Base-by-base conservation (phyloP, 92 coral and sea anemone species). In the Palythoa heliodiscus region DNA sequence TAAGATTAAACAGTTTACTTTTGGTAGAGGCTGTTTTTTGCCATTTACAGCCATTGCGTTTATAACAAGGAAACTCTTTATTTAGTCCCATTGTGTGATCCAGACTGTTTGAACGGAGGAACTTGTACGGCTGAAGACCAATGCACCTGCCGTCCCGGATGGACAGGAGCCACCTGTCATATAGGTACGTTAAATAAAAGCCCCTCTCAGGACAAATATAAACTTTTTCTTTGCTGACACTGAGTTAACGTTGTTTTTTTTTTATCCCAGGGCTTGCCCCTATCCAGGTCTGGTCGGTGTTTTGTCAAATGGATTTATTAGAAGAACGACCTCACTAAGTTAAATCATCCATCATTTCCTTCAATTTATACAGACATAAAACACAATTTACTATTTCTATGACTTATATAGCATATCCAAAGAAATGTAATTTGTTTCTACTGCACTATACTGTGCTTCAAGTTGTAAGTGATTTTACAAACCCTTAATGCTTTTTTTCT, bases 81-180 rank as follows among this genome's bases (percentile, higher is more conserved):
- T 23, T 23, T 80, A 90, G 93, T 57, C 12, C 79, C 87, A 5
- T 17, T 68, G 11, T 90, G 93, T 69, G 93, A 90, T 67, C 93
- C 93, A 37, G 93, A 83, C 47, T 90, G 93, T 83, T 63, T 90
- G 64, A 90, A 90, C 75, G 93, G 93, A 3, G 93, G 90, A 8
- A 73, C 83, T 16, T 90, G 93, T 52, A 53, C 68, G 14, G 88
- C 68, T 14, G 86, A 77, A 43, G 93, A 90, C 77, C 68, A 87
- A 78, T 90, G 93, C 83, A 84, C 88, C 70, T 90, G 93, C 82
- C 68, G 23, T 29, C 60, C 68, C 35, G 93, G 93, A 48, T 90
- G 93, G 93, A 83, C 63, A 38, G 93, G 93, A 23, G 10, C 78
- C 7, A 90, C 86, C 73, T 90, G 93, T 67, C 90, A 90, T 53